Conservation (phyloP, 1,140 invertebrate species). For the Yoshiicerus persimilis region DNA sequence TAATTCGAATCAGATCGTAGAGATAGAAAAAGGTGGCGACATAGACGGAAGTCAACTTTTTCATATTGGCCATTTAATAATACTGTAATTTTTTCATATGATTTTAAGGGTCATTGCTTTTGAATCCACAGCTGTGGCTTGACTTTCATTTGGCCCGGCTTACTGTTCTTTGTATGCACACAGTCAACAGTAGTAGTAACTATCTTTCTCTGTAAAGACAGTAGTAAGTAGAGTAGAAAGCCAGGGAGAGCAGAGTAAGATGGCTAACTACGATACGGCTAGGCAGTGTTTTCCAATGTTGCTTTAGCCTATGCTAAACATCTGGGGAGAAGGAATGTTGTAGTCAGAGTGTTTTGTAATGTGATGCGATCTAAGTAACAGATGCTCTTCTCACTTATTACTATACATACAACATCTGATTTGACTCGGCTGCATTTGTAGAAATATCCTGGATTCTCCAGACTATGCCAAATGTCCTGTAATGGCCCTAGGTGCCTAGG, state of each 20-base stretch:
- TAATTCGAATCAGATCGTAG: background rate
- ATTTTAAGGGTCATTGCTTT: conserved; percentile 20
- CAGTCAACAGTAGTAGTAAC: background rate
- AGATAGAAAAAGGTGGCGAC: conserved; percentile 19
- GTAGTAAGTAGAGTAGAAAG: background rate
- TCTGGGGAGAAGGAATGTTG: background rate
- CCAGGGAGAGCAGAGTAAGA: background rate
- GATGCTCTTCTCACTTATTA: conserved; percentile 4
- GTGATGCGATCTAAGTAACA: background rate
- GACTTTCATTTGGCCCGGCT: background rate
- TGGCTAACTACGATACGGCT: background rate
- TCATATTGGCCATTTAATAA: conserved; percentile 18
- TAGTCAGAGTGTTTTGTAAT: background rate
- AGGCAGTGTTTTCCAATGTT: background rate
- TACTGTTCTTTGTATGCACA: background rate
- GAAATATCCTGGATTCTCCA: no score
- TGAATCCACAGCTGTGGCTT: conserved; percentile 14
- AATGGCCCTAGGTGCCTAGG: background rate
- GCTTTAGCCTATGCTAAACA: background rate
- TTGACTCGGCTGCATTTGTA: no score
- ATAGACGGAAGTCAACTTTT: conserved; percentile 9
- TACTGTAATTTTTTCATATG: conserved; percentile 14
- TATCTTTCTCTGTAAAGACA: background rate
- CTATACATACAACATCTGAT: background rate
- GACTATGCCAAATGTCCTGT: background rate